Base-by-base conservation (phyloP, 2,113 vertebrate genomes). In the Daboia siamensis region DNA sequence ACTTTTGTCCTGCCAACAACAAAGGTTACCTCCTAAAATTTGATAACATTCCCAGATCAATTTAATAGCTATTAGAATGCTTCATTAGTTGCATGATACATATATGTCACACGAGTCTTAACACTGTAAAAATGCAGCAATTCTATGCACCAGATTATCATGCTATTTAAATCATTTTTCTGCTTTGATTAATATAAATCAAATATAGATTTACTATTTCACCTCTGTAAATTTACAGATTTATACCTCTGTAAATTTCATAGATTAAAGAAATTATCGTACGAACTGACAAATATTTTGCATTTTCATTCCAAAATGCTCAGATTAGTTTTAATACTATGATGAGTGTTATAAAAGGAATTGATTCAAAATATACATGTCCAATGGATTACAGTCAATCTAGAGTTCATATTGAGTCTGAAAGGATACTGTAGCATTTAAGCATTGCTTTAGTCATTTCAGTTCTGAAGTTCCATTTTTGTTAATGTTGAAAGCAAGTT, bases 291-390 rank as follows among this genome's bases (percentile, higher is more conserved):
- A 11, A 46, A 51, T 52, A 87, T 8, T 6, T 20, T 80, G 26
- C 89, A 89, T 94, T 87, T 95, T 92, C 57, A 92, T 92, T 95
- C 74, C 59, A 52, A 92, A 93, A 89, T 91, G 24, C 86, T 93
- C 86, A 88, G 85, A 8, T 80, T 29, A 88, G 74, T 86, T 94
- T 94, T 59, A 86, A 85, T 56, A 91, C 29, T 91, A 24, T 39
- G 48, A 90, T 12, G 33, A 33, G 39, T 90, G 84, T 93, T 92
- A 5, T 87, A 48, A 87, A 87, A 51, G 24, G 21, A 87, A 86
- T 48, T 51, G 48, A 52, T 48, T 51, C 46, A 51, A 48, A 51
- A 15, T 26, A 87, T 52, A 54, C 46, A 15, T 85, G 86, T 91
- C 84, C 89, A n/a, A 48, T 57, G 46, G 74, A 89, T 55, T 59